These are phyloP conservation scores for Nycticryphes semicollaris DNA, from an alignment of 2,113 vertebrate genomes.

Conservation along the genomic window DNA sequence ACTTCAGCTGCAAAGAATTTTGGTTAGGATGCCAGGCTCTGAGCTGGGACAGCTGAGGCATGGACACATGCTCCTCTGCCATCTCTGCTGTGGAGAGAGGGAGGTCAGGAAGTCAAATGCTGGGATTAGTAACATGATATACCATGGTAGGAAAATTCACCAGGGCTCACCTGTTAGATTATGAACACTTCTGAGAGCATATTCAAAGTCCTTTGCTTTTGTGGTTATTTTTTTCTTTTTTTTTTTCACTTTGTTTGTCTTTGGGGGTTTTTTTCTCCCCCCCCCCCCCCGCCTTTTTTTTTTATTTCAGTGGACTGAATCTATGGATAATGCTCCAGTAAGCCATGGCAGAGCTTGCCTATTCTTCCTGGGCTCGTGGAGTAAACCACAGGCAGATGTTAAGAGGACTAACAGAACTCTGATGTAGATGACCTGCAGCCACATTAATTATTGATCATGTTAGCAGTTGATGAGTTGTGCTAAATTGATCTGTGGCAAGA, in stretches of 20 bases:
- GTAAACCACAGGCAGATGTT: background rate
- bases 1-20: background rate
- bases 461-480: conserved; percentile 9
- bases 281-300: too few relatives aligned
- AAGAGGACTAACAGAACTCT: background rate
- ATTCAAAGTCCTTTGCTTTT: background rate
- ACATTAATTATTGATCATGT: conserved; percentile 46
- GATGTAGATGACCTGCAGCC: background rate
- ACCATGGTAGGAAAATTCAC: background rate
- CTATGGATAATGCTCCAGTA: background rate
- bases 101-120: background rate
- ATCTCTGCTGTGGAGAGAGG: background rate
- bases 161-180: background rate
- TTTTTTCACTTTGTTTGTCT: background rate
- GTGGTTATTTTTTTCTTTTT: background rate
- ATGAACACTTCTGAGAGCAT: background rate
- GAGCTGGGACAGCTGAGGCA: background rate
- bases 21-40: background rate
- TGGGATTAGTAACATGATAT: background rate
- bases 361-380: background rate
- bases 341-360: background rate
- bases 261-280: too few relatives aligned
- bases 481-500: conserved; percentile 47
- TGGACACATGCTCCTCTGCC: background rate
- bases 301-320: background rate